phyloP scores from a whole-genome alignment of 2,888 invertebrate genomes.

The Crossocerus cetratus region DNA sequence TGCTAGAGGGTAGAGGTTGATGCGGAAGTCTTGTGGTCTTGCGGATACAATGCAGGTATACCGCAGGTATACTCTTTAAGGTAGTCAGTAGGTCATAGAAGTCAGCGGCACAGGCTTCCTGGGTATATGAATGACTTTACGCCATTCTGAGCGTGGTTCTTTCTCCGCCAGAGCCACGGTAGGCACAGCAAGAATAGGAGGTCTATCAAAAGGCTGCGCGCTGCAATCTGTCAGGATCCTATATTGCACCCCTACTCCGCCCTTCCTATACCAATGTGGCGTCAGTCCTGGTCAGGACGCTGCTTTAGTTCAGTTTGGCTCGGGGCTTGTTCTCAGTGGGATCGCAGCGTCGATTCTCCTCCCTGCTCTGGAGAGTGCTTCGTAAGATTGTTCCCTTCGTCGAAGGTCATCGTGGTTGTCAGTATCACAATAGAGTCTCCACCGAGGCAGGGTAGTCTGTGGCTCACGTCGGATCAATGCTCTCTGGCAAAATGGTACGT shows the following conservation, averaged over 20 bases:
- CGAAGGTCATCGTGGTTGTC: slow-evolving; percentile 36
- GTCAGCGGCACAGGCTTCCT: no score
- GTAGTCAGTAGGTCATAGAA: no score
- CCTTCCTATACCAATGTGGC: slow-evolving; percentile 64
- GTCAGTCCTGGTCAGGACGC: slow-evolving; percentile 75
- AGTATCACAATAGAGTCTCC: slow-evolving; percentile 52
- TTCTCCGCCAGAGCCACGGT: neutral
- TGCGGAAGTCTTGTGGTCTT: no score
- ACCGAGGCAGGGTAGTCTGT: slow-evolving; percentile 22
- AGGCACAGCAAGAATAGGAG: slow-evolving; percentile 7
- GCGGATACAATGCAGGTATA: no score
- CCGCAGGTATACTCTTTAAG: no score
- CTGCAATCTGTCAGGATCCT: slow-evolving; percentile 57
- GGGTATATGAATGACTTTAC: no score
- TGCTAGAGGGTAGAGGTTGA: no score
- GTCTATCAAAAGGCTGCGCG: slow-evolving; percentile 36
- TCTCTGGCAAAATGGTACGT: slow-evolving; percentile 72
- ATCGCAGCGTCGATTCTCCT: slow-evolving; percentile 60
- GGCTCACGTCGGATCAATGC: slow-evolving; percentile 16
- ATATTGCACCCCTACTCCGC: slow-evolving; percentile 63
- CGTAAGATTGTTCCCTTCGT: slow-evolving; percentile 31
- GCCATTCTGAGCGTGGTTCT: neutral
- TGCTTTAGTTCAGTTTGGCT: slow-evolving; percentile 72
- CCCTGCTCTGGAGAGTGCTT: slow-evolving; percentile 44
- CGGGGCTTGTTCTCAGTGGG: slow-evolving; percentile 67